Conservation (phyloP, 2,113 vertebrate genomes). For the Gracilinanus agilis region DNA sequence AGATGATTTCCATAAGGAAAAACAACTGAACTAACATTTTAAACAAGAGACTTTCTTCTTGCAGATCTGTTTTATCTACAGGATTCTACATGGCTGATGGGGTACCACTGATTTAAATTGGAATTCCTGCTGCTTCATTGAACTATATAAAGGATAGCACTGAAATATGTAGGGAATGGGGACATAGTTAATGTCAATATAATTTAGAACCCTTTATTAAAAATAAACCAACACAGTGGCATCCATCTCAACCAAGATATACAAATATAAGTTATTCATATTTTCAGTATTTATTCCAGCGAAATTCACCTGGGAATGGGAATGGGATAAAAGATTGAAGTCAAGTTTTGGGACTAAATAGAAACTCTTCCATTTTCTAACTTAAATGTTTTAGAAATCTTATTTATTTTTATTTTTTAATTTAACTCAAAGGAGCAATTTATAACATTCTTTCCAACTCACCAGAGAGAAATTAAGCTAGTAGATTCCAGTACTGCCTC, state of each 20-base stretch:
- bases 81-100: not conserved
- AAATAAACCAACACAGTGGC: not conserved
- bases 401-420: not conserved
- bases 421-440: not conserved
- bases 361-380: constrained; percentile 15
- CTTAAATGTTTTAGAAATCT: not conserved
- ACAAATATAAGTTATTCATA: not conserved
- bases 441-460: not conserved
- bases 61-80: not conserved
- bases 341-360: not conserved
- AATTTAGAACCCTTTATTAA: not conserved
- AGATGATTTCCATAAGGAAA: not conserved
- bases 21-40: not conserved
- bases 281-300: not conserved
- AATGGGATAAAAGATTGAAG: not conserved
- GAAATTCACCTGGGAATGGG: not conserved
- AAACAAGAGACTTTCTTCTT: not conserved
- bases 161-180: not conserved
- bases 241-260: not conserved
- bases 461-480: not conserved
- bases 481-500: not conserved
- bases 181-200: not conserved
- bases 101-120: constrained; percentile 5
- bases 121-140: constrained; percentile 14
- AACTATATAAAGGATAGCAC: constrained; percentile 12